phyloP scores from a whole-genome alignment of 1,140 invertebrate species.

The Aphaenogaster rudis region DNA sequence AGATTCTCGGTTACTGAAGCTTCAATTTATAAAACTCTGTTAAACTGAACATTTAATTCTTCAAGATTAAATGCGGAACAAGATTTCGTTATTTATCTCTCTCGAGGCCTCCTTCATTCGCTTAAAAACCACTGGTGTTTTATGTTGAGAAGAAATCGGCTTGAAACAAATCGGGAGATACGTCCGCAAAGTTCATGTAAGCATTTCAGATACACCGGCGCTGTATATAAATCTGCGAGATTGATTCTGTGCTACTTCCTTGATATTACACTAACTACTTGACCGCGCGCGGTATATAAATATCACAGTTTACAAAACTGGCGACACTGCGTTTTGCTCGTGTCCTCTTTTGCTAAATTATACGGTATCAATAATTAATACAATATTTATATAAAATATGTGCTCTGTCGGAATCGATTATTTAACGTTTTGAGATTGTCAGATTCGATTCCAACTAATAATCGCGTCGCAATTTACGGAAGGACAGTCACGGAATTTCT shows the following conservation, averaged over 20 bases:
- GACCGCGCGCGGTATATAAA: constrained; percentile 76
- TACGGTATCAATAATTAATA: constrained; percentile 67
- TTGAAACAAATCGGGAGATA: not conserved
- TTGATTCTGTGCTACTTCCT: constrained; percentile 29
- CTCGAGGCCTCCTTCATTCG: not conserved
- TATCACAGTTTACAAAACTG: constrained; percentile 85
- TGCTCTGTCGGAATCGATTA: constrained; percentile 34
- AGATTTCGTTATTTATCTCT: constrained; percentile 3
- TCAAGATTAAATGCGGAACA: not conserved
- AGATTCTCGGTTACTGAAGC: not conserved
- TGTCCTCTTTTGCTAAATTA: constrained; percentile 71
- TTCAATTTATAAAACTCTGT: not conserved
- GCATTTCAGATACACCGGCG: constrained; percentile 4
- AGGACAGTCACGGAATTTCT: constrained; percentile 7
- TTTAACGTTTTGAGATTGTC: constrained; percentile 15
- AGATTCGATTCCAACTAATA: constrained; percentile 23
- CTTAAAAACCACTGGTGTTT: not conserved
- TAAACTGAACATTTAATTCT: not conserved
- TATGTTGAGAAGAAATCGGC: not conserved
- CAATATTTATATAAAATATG: constrained; percentile 60
- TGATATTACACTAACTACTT: constrained; percentile 63
- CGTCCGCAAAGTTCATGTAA: not conserved
- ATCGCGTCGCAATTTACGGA: constrained; percentile 6
- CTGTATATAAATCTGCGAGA: constrained; percentile 34
- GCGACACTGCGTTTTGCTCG: constrained; percentile 68